A percentile compares a stretch with the other conserved stretches of the same genome.
Evolutionary conservation across 2,797 vertebrate species (phyloP).

Genomic region (Potorous gilbertii): DNA sequence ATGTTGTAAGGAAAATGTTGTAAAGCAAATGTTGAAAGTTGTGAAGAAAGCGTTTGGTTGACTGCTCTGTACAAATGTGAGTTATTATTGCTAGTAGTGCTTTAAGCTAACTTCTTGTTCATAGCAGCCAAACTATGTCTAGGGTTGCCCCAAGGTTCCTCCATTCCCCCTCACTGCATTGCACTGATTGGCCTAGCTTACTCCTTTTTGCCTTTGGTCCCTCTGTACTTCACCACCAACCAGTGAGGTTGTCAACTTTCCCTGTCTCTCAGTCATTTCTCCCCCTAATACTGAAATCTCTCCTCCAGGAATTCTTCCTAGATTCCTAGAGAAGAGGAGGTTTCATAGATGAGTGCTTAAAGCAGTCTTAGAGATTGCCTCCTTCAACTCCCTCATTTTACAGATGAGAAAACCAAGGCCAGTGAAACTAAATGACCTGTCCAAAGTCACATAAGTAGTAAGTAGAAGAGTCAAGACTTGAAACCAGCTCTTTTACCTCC

Average conservation of each 20-base stretch:
- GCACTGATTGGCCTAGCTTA: background rate
- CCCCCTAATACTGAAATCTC: background rate
- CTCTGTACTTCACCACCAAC: background rate
- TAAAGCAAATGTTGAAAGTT: background rate
- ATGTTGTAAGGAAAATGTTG: background rate
- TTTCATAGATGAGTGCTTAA: background rate
- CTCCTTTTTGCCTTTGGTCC: background rate
- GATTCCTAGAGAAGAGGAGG: background rate
- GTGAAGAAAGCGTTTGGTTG: background rate
- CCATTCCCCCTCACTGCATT: background rate
- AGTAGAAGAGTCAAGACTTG: background rate
- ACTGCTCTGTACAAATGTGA: background rate
- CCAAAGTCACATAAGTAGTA: background rate
- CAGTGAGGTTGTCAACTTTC: background rate
- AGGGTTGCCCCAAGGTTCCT: background rate
- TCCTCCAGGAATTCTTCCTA: constrained; percentile 26
- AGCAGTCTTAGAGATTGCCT: background rate
- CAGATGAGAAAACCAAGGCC: background rate
- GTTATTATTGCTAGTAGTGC: constrained; percentile 8
- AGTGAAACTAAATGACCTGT: too few species aligned
- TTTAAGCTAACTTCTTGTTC: background rate
- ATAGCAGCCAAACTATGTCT: background rate
- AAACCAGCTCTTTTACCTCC: background rate
- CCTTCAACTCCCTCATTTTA: background rate
- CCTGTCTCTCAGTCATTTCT: background rate